Evolutionary conservation across 2,888 invertebrate species (phyloP).

Genomic region (Cordylochernes scorpioides): DNA sequence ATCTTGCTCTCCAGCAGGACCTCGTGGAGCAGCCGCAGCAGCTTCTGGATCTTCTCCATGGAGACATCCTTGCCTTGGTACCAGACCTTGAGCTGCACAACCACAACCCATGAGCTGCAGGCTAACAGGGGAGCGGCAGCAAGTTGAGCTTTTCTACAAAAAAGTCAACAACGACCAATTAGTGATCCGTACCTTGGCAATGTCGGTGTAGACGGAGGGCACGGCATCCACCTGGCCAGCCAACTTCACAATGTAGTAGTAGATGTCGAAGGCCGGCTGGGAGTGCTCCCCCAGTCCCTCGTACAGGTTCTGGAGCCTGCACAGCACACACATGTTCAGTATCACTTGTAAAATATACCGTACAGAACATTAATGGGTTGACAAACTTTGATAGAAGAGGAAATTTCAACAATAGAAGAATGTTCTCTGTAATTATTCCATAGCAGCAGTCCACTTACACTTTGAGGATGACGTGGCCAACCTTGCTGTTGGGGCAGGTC

Average conservation of each 20-base stretch:
- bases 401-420: too few species aligned
- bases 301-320: slow-evolving; percentile 66
- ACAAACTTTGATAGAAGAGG: too few species aligned
- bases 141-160: neutral
- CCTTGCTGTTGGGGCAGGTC: slow-evolving; percentile 48
- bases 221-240: slow-evolving; percentile 66
- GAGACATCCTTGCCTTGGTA: slow-evolving; percentile 20
- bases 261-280: slow-evolving; percentile 65
- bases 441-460: slow-evolving; percentile 37
- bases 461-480: slow-evolving; percentile 51
- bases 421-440: too few species aligned
- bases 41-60: slow-evolving; percentile 38
- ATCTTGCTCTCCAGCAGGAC: slow-evolving; percentile 61
- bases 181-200: slow-evolving; percentile 45
- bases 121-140: neutral
- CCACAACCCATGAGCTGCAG: neutral
- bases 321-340: too few species aligned
- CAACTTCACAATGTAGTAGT: slow-evolving; percentile 64
- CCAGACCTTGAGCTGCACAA: slow-evolving; percentile 21
- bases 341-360: too few species aligned
- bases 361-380: too few species aligned
- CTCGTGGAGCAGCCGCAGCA: slow-evolving; percentile 63
- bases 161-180: too few species aligned
- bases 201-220: slow-evolving; percentile 50
- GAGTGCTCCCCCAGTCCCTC: slow-evolving; percentile 63